These are phyloP conservation scores for Dysdera silvatica DNA, from an alignment of 1,140 invertebrate species.

Conservation along the genomic window DNA sequence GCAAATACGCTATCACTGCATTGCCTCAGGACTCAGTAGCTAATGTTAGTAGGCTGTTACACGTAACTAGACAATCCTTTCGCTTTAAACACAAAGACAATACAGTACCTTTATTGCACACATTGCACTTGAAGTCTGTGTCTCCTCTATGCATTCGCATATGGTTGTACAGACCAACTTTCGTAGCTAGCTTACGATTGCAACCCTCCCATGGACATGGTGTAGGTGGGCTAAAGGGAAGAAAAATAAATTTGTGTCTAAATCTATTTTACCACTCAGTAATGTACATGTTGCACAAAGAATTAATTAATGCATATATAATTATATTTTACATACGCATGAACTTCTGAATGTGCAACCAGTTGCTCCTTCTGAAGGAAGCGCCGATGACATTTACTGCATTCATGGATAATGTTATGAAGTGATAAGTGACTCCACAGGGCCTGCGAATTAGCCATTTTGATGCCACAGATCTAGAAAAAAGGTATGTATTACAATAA, in stretches of 20 bases:
- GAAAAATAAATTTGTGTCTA: not conserved
- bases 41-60: no score
- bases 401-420: constrained; percentile 37
- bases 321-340: constrained; percentile 31
- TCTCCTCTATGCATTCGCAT: constrained; percentile 35
- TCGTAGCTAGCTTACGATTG: constrained; percentile 33
- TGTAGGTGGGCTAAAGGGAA: constrained; percentile 26
- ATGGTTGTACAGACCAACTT: constrained; percentile 36
- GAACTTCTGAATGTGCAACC: constrained; percentile 37
- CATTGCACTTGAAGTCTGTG: constrained; percentile 34
- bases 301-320: not conserved
- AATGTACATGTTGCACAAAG: not conserved
- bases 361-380: constrained; percentile 37
- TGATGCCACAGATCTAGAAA: constrained; percentile 27
- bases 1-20: no score
- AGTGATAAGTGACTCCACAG: constrained; percentile 35
- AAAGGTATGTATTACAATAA: not conserved
- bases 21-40: no score
- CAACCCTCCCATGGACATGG: constrained; percentile 37
- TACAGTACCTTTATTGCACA: constrained; percentile 33
- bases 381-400: constrained; percentile 35
- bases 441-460: constrained; percentile 26
- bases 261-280: not conserved
- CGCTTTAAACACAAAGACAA: no score
- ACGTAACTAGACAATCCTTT: no score